phyloP scores from a whole-genome alignment of 92 coral and sea anemone species.

The Phenganax marumi region DNA sequence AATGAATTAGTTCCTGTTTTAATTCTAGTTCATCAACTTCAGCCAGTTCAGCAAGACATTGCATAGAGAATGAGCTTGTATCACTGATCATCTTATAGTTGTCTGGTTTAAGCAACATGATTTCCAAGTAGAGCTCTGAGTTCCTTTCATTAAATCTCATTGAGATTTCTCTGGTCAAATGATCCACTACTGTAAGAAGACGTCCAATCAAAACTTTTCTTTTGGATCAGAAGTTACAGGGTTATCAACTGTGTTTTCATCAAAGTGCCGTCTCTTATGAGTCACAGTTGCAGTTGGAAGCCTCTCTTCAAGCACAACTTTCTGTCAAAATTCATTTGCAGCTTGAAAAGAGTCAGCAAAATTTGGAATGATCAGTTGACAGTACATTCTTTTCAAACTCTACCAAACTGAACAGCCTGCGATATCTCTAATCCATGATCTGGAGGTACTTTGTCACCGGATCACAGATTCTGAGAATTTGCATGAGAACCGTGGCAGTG shows the following conservation, averaged over 20 bases:
- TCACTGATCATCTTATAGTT: conserved; percentile 15
- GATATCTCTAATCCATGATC: neutral
- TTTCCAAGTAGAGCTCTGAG: conserved; percentile 7
- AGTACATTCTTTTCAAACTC: conserved; percentile 17
- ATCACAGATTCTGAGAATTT: neutral
- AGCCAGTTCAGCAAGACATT: conserved; percentile 13
- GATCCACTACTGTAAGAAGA: conserved; percentile 10
- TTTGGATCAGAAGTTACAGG: conserved; percentile 15
- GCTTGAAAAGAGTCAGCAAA: neutral
- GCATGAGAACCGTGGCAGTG: no score
- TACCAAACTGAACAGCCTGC: conserved; percentile 12
- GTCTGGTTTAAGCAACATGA: conserved; percentile 8
- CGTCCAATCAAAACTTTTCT: conserved; percentile 20
- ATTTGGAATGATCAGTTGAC: conserved; percentile 18
- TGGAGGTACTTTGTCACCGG: neutral
- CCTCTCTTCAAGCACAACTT: conserved; percentile 15
- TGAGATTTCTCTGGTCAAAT: conserved; percentile 4
- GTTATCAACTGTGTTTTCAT: neutral
- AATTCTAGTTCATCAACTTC: conserved; percentile 18
- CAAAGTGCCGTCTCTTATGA: neutral
- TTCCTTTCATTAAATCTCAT: conserved; percentile 3
- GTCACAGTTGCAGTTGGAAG: conserved; percentile 3
- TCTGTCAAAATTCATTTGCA: conserved; percentile 14
- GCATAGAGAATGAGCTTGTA: conserved; percentile 1
- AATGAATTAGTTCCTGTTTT: conserved; percentile 23